Evolutionary conservation across 2,888 invertebrate genomes (phyloP).

Genomic region (Cataglyphis rosenhaueri): DNA sequence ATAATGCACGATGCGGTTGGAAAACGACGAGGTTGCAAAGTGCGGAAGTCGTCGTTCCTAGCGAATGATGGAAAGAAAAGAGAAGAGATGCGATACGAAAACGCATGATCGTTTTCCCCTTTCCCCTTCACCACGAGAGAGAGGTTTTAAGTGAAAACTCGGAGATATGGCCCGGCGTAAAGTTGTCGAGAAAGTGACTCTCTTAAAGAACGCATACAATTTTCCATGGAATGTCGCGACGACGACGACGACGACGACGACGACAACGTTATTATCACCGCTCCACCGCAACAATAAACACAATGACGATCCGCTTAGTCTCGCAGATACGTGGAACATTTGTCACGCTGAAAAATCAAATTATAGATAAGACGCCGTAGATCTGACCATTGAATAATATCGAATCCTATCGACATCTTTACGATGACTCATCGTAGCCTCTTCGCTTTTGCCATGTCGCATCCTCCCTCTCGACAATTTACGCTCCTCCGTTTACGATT

Average conservation of each 20-base stretch:
- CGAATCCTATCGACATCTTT: background rate
- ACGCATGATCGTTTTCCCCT: constrained; percentile 12
- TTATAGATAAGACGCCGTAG: constrained; percentile 31
- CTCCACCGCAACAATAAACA: background rate
- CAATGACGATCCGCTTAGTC: background rate
- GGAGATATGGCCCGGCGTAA: constrained; percentile 44
- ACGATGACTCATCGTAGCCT: background rate
- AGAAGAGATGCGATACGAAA: constrained; percentile 18
- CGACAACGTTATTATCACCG: constrained; percentile 22
- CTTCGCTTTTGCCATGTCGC: background rate
- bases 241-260: constrained; percentile 41
- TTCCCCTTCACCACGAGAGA: background rate
- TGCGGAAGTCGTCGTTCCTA: constrained; percentile 11
- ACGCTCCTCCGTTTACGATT: constrained; percentile 23
- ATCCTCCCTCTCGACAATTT: constrained; percentile 12
- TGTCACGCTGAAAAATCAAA: constrained; percentile 17
- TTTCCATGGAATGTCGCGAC: constrained; percentile 57
- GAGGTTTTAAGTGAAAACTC: constrained; percentile 63
- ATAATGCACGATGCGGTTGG: background rate
- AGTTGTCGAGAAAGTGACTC: constrained; percentile 34
- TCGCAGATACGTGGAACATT: background rate
- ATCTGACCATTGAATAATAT: constrained; percentile 23
- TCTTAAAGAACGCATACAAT: constrained; percentile 54
- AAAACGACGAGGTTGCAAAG: constrained; percentile 3
- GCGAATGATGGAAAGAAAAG: constrained; percentile 52